A percentile compares a stretch with the other conserved stretches of the same genome.
phyloP scores from a whole-genome alignment of 2,113 vertebrate genomes.

The Mormyrus iriodes region DNA sequence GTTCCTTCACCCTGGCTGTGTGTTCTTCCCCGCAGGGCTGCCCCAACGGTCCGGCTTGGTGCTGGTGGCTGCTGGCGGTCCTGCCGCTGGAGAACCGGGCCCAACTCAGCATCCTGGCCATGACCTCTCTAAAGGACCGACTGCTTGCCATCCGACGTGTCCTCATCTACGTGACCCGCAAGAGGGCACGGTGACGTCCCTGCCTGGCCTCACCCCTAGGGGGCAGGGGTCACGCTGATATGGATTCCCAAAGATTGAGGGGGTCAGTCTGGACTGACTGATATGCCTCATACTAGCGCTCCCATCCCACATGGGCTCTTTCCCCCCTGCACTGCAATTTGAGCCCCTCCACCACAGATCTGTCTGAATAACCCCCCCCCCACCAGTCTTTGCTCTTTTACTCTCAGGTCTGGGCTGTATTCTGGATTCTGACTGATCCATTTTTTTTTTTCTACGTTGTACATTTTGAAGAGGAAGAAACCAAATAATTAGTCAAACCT shows the following conservation, averaged over 20 bases:
- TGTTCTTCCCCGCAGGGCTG: conserved; percentile 57
- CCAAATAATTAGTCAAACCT: background rate
- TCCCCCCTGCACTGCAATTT: background rate
- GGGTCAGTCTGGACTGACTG: background rate
- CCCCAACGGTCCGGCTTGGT: conserved; percentile 81
- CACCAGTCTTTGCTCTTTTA: background rate
- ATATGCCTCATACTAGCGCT: background rate
- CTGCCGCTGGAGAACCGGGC: conserved; percentile 79
- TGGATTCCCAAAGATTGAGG: background rate
- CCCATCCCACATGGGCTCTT: background rate
- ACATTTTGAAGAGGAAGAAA: background rate
- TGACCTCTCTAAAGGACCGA: conserved; percentile 81
- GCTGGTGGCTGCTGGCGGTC: conserved; percentile 86
- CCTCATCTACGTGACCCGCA: conserved; percentile 79
- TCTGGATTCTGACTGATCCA: background rate
- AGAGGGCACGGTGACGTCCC: conserved; percentile 68
- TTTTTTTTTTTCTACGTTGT: background rate
- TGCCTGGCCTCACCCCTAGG: background rate
- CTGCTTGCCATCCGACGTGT: conserved; percentile 77
- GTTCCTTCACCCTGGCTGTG: background rate
- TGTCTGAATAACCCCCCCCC: background rate
- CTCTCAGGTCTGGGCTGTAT: background rate
- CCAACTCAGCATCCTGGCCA: conserved; percentile 80
- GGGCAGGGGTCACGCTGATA: background rate
- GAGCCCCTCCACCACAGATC: background rate